Evolutionary conservation across 2,113 vertebrate species (phyloP).

Genomic region (Paradoxurus hermaphroditus): DNA sequence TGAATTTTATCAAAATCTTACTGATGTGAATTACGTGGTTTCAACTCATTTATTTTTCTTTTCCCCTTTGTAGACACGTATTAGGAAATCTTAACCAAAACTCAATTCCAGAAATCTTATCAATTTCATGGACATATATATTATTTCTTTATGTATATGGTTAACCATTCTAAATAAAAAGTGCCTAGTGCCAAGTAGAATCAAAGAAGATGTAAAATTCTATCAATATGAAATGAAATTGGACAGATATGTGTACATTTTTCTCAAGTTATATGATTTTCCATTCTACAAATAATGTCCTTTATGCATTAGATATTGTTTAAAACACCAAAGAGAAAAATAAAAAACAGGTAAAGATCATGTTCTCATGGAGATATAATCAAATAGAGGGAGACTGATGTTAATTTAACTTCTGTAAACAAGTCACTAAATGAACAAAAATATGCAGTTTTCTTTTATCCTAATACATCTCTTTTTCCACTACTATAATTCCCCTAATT

Average conservation of each 20-base stretch:
- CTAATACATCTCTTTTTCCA: background rate
- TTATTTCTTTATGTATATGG: background rate
- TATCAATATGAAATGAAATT: background rate
- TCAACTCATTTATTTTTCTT: background rate
- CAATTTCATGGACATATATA: background rate
- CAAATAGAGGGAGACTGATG: background rate
- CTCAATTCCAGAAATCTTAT: background rate
- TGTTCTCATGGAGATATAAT: background rate
- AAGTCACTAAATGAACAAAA: background rate
- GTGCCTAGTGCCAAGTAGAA: fast-evolving
- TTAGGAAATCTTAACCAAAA: background rate
- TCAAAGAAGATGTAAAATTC: background rate
- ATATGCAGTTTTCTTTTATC: background rate
- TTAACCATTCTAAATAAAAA: background rate
- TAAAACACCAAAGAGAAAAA: background rate
- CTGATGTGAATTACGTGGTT: background rate
- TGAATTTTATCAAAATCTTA: background rate
- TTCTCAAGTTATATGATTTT: background rate
- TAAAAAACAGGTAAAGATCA: background rate
- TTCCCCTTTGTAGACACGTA: background rate
- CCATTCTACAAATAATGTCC: background rate
- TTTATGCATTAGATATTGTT: background rate
- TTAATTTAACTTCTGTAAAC: background rate
- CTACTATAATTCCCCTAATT: background rate
- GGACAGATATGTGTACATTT: background rate